These are phyloP conservation scores for Cyrtorhinus lividipennis DNA, from an alignment of 1,140 invertebrate species.

Conservation along the genomic window DNA sequence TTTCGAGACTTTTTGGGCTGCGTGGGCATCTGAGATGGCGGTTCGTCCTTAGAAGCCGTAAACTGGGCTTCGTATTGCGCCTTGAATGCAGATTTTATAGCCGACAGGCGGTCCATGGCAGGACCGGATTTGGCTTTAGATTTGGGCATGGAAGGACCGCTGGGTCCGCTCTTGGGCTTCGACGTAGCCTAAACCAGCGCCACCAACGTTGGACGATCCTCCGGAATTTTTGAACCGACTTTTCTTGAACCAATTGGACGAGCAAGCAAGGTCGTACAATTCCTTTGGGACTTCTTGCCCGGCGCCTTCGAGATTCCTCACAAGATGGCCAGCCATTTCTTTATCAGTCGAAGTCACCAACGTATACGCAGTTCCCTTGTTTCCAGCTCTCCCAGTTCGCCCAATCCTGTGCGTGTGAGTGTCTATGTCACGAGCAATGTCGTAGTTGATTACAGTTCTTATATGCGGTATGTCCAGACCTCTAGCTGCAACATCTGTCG, in stretches of 20 bases:
- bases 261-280: constrained; percentile 85
- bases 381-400: constrained; percentile 81
- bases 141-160: constrained; percentile 11
- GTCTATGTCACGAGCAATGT: constrained; percentile 93
- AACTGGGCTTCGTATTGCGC: constrained; percentile 81
- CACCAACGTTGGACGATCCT: constrained; percentile 66
- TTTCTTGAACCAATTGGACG: constrained; percentile 79
- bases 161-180: neutral
- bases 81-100: constrained; percentile 82
- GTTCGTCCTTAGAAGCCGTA: constrained; percentile 13
- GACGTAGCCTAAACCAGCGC: constrained; percentile 66
- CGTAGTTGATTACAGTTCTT: constrained; percentile 93
- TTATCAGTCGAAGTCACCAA: constrained; percentile 84
- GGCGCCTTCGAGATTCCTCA: constrained; percentile 88
- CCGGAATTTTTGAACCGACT: constrained; percentile 75
- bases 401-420: constrained; percentile 97
- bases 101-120: constrained; percentile 70
- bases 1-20: neutral
- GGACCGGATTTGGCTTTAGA: constrained; percentile 39
- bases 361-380: constrained; percentile 86
- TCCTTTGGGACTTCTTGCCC: constrained; percentile 82
- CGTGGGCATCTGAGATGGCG: neutral
- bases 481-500: constrained; percentile 97
- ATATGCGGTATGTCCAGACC: constrained; percentile 97
- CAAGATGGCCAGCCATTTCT: constrained; percentile 93